These are phyloP conservation scores for Pheosia tremula DNA, from an alignment of 2,888 invertebrate genomes.

Conservation along the genomic window DNA sequence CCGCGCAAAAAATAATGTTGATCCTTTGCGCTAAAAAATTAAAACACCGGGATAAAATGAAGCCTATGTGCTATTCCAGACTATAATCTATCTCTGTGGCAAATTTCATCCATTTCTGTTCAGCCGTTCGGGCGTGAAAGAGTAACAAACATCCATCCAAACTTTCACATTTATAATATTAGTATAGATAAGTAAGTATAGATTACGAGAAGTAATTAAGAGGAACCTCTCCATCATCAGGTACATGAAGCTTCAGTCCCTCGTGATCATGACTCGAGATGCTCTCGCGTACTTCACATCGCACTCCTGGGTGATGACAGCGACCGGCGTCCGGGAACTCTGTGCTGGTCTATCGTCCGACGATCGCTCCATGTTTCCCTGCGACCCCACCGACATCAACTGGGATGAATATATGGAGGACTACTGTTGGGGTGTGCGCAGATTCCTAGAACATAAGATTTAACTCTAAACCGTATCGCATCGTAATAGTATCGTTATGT, in stretches of 20 bases:
- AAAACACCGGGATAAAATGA: too few species aligned
- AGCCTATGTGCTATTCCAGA: too few species aligned
- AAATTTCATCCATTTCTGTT: too few species aligned
- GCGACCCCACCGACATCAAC: slow-evolving; percentile 26
- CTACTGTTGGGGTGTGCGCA: slow-evolving; percentile 25
- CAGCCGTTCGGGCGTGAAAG: too few species aligned
- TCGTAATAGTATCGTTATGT: too few species aligned
- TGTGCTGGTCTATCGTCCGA: slow-evolving; percentile 23
- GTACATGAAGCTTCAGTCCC: slow-evolving; percentile 20
- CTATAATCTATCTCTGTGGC: too few species aligned
- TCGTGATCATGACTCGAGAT: slow-evolving; percentile 8
- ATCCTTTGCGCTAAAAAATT: too few species aligned
- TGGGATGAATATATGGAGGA: slow-evolving; percentile 30
- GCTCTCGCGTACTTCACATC: slow-evolving; percentile 23
- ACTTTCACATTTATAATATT: too few species aligned
- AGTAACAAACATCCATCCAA: too few species aligned
- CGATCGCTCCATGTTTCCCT: slow-evolving; percentile 31
- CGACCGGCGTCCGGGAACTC: slow-evolving; percentile 22
- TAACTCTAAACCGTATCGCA: background rate
- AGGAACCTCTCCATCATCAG: slow-evolving; percentile 14
- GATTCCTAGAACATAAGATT: slow-evolving; percentile 18
- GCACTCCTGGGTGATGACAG: slow-evolving; percentile 30
- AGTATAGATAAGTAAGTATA: too few species aligned
- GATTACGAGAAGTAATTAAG: background rate
- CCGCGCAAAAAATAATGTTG: too few species aligned